phyloP scores from a whole-genome alignment of 1,140 invertebrate species.

The Drosophila sp. region DNA sequence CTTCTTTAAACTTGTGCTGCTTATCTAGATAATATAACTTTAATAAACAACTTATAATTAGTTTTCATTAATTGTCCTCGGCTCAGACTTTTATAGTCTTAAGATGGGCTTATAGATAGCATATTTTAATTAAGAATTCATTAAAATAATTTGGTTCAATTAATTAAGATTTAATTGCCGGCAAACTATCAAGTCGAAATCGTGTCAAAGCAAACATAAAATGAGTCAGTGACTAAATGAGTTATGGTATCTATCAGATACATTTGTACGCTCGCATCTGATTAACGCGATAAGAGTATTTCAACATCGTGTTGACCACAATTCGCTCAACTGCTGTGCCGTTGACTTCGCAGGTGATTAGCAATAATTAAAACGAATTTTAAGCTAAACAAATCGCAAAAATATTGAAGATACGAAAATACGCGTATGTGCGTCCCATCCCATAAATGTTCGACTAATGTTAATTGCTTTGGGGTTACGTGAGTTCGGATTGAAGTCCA shows the following conservation, averaged over 20 bases:
- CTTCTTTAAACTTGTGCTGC: background rate
- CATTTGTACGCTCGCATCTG: constrained; percentile 3
- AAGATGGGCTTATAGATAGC: background rate
- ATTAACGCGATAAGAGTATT: constrained; percentile 3
- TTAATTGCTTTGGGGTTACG: constrained; percentile 36
- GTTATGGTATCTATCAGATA: background rate
- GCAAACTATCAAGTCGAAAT: too few relatives aligned
- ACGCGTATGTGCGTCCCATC: background rate
- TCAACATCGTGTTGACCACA: background rate
- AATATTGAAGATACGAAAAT: constrained; percentile 9
- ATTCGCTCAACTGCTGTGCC: constrained; percentile 3
- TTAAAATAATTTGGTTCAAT: constrained; percentile 3
- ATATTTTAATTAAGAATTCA: constrained; percentile 4
- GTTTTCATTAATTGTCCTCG: constrained; percentile 3
- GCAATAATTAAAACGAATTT: constrained; percentile 60
- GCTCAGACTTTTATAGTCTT: background rate
- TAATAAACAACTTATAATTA: constrained; percentile 10
- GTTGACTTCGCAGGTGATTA: constrained; percentile 64
- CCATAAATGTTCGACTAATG: constrained; percentile 38
- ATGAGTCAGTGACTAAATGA: background rate
- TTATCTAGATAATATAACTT: background rate
- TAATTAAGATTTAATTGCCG: constrained; percentile 11
- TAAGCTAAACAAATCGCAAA: constrained; percentile 59
- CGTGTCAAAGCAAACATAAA: background rate
- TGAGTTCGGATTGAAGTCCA: constrained; percentile 15